Evolutionary conservation across 2,888 invertebrate species (phyloP).

Genomic region (Parnassius smintheus): DNA sequence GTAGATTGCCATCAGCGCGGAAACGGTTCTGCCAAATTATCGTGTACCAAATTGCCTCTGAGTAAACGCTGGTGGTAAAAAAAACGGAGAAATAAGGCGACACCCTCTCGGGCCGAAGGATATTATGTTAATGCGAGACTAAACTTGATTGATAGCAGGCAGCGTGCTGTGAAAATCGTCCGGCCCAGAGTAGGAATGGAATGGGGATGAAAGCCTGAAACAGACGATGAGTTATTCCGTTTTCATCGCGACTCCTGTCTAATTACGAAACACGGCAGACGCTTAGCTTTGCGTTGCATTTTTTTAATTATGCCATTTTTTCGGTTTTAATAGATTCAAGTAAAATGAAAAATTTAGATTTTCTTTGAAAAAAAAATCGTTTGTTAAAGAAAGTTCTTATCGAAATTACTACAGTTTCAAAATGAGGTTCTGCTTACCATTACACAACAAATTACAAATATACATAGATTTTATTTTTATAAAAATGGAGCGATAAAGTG

Average conservation of each 20-base stretch:
- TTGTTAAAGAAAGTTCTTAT: too few species aligned
- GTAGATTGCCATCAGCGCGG: conserved; percentile 74
- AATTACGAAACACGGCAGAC: neutral
- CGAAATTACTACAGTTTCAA: too few species aligned
- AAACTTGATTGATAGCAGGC: conserved; percentile 77
- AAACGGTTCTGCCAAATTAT: conserved; percentile 64
- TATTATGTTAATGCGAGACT: conserved; percentile 80
- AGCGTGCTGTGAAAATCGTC: conserved; percentile 47
- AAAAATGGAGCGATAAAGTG: too few species aligned
- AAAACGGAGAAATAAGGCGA: conserved; percentile 75
- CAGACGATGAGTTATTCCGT: conserved; percentile 10
- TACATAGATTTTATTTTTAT: too few species aligned
- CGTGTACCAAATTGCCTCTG: conserved; percentile 64
- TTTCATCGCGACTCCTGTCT: conserved; percentile 10
- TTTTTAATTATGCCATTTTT: neutral
- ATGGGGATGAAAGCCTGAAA: conserved; percentile 15
- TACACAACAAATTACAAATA: too few species aligned
- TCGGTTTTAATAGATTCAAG: too few species aligned
- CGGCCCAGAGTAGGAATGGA: conserved; percentile 36
- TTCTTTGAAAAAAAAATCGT: too few species aligned
- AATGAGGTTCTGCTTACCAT: too few species aligned
- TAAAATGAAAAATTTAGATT: too few species aligned
- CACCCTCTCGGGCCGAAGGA: conserved; percentile 73
- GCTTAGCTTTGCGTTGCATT: neutral
- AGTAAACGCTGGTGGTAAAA: conserved; percentile 49